Evolutionary conservation across 2,113 vertebrate species (phyloP), one percentile per base, ranked within the genome.

Genomic region (Sorex fumeus): DNA sequence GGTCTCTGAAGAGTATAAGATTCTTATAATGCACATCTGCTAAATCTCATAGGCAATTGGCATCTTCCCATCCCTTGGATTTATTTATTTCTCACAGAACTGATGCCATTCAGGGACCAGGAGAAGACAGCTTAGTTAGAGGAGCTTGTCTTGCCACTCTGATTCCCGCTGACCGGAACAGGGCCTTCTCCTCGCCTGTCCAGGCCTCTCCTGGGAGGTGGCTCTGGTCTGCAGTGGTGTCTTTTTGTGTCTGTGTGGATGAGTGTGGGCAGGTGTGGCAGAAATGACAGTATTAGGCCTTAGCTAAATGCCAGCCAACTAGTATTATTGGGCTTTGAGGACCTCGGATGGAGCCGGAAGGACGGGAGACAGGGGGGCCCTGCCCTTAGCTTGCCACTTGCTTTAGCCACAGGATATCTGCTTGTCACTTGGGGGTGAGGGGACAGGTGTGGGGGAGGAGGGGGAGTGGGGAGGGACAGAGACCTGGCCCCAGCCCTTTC

Each of bases 1-100:
- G 16, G 72, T 87, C 69, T 83, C 70, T 60, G 71, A 70, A 21
- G 32, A 25, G 19, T 32, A n/a, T 2, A 79, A 40, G 27, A 32
- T 67, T 84, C 91, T 76, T 53, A 28, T 40, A 69, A 72, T 53
- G 79, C 45, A 1, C 60, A 9, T 74, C 82, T 91, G 78, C 64
- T 75, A 91, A 34, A 45, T 69, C 30, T 76, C 36, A 6, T 50
- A n/a, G 64, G 70, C 50, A 47, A 85, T 40, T 67, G 60, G 7
- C 32, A 57, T 74, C 70, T 57, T 93, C 27, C 76, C 75, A 1
- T 81, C 32, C 71, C n/a, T 60, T 66, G 45, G 57, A 43, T 87
- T 77, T 53, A 53, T 69, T 67, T 71, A 8, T 77, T 88, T 86
- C 71, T 72, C 32, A 25, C 4, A 4, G 13, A 40, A 21, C 30